Percentiles rank a stretch among this genome's conserved stretches.
These are phyloP conservation scores for Odontomachus brunneus DNA, from an alignment of 1,140 invertebrate genomes.

Conservation along the genomic window DNA sequence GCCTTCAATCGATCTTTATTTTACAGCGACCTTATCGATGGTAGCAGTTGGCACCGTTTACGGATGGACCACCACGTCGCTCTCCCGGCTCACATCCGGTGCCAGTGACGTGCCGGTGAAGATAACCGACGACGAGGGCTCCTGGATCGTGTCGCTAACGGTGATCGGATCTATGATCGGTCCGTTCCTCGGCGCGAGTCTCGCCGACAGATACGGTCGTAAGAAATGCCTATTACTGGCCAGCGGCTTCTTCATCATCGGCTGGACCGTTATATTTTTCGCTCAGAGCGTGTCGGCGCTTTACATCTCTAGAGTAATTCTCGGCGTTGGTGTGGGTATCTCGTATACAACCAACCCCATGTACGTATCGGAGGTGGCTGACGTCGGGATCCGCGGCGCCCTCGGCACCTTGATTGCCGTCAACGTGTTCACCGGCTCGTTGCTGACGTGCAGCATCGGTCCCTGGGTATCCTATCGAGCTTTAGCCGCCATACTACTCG, in stretches of 20 bases:
- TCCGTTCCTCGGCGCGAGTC: conserved; percentile 82
- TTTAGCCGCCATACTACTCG: conserved; percentile 85
- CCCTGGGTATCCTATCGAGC: conserved; percentile 87
- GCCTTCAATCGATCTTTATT: conserved; percentile 21
- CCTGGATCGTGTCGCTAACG: conserved; percentile 82
- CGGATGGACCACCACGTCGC: conserved; percentile 82
- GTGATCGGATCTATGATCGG: conserved; percentile 85
- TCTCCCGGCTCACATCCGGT: conserved; percentile 72
- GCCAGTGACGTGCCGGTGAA: conserved; percentile 73
- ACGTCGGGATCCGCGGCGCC: conserved; percentile 89
- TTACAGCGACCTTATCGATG: conserved; percentile 84
- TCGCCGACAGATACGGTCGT: conserved; percentile 88
- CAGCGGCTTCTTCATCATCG: conserved; percentile 88
- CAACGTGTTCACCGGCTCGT: conserved; percentile 88
- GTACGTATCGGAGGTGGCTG: conserved; percentile 90
- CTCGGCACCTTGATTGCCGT: conserved; percentile 90
- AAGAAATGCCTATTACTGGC: conserved; percentile 89
- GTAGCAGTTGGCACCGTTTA: conserved; percentile 83
- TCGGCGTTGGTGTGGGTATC: conserved; percentile 90
- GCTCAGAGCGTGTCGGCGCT: conserved; percentile 84
- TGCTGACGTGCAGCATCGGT: conserved; percentile 90
- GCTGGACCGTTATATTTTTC: conserved; percentile 89
- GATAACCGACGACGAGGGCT: conserved; percentile 78
- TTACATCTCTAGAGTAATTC: conserved; percentile 87
- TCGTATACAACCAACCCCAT: conserved; percentile 90